Percentiles rank a stretch among this genome's conserved stretches.
These are phyloP conservation scores for Catostomus latipinnis DNA, from an alignment of 2,797 vertebrate species.

Conservation along the genomic window DNA sequence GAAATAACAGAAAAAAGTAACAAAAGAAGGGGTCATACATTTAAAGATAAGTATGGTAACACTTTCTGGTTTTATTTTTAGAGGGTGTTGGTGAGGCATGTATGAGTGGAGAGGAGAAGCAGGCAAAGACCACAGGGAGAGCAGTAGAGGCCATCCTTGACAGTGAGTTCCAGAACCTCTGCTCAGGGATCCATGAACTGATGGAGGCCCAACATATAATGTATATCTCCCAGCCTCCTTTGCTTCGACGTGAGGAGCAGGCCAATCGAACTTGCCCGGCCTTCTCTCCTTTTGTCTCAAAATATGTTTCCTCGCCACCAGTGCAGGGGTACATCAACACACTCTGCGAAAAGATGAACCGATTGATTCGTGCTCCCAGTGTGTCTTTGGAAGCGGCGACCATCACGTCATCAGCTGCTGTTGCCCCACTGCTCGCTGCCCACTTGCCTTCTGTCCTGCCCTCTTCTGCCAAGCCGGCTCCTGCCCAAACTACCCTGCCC, in stretches of 20 bases:
- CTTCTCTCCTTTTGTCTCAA: slow-evolving; percentile 87
- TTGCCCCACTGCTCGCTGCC: background rate
- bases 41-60: no score
- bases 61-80: background rate
- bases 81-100: slow-evolving; percentile 37
- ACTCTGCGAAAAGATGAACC: slow-evolving; percentile 87
- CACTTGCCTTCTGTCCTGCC: slow-evolving; percentile 27
- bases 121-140: slow-evolving; percentile 65
- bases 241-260: slow-evolving; percentile 73
- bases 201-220: slow-evolving; percentile 85
- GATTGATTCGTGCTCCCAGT: slow-evolving; percentile 77
- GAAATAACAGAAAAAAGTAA: no score
- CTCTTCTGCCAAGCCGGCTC: slow-evolving; percentile 30
- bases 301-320: slow-evolving; percentile 79
- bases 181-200: slow-evolving; percentile 86
- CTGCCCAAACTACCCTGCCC: slow-evolving; percentile 8
- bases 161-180: slow-evolving; percentile 88
- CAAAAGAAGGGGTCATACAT: no score
- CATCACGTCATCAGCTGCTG: slow-evolving; percentile 26
- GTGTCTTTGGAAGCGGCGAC: slow-evolving; percentile 15
- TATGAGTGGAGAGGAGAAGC: slow-evolving; percentile 59
- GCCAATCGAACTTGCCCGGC: slow-evolving; percentile 70
- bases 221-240: slow-evolving; percentile 78
- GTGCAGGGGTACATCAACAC: slow-evolving; percentile 85
- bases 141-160: slow-evolving; percentile 86